Evolutionary conservation across 2,797 vertebrate genomes (phyloP).

Genomic region (Mormyrus proboscirostris): DNA sequence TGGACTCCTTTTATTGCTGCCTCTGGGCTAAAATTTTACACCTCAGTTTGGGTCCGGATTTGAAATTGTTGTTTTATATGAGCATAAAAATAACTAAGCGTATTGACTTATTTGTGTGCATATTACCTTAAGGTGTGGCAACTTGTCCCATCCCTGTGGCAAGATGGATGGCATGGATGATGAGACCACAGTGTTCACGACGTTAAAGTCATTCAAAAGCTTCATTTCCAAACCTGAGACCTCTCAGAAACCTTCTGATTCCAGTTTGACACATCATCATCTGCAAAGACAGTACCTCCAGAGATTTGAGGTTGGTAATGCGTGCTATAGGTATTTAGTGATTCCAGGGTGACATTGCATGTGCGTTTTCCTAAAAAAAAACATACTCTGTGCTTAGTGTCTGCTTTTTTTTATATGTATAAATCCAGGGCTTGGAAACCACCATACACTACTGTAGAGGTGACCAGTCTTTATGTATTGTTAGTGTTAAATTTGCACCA

Average conservation of each 20-base stretch:
- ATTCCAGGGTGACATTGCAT: background rate
- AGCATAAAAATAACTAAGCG: background rate
- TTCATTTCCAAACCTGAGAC: slow-evolving; percentile 73
- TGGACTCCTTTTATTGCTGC: background rate
- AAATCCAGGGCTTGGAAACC: no score
- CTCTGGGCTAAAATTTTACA: background rate
- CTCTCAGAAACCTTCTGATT: slow-evolving; percentile 39
- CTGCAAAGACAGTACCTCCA: slow-evolving; percentile 79
- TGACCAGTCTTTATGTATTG: background rate
- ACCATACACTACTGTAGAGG: background rate
- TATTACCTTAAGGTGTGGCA: background rate
- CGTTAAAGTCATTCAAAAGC: slow-evolving; percentile 81
- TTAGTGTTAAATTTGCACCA: background rate
- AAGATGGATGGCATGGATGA: slow-evolving; percentile 79
- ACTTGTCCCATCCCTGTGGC: background rate
- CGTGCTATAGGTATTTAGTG: slow-evolving; percentile 8
- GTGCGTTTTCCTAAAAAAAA: no score
- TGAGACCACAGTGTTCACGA: slow-evolving; percentile 81
- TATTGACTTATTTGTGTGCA: slow-evolving; percentile 17
- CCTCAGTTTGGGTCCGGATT: background rate
- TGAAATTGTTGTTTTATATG: background rate
- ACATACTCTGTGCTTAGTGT: no score
- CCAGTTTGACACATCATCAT: slow-evolving; percentile 43
- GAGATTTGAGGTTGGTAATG: slow-evolving; percentile 71
- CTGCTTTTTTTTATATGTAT: no score